phyloP scores from a whole-genome alignment of 2,888 invertebrate genomes.

The Autographa pulchrina region DNA sequence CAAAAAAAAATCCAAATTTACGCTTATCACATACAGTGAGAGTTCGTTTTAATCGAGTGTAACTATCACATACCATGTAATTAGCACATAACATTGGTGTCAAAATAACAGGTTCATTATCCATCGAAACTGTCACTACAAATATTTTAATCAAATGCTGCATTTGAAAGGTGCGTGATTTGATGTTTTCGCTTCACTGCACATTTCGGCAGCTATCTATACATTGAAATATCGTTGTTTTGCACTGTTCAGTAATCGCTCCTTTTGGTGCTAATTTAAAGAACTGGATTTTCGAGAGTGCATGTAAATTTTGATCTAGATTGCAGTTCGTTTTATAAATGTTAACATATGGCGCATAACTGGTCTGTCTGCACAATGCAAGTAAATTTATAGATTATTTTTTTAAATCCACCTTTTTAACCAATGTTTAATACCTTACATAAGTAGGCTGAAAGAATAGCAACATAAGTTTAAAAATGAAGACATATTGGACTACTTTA shows the following conservation, averaged over 20 bases:
- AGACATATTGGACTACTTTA: too few species aligned
- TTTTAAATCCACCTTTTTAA: too few species aligned
- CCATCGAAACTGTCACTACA: constrained; percentile 43
- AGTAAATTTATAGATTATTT: too few species aligned
- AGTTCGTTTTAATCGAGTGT: neutral
- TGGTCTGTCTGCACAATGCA: too few species aligned
- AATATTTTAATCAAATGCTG: constrained; percentile 40
- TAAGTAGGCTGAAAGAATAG: neutral
- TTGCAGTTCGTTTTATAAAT: neutral
- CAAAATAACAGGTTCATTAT: constrained; percentile 28
- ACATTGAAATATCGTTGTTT: constrained; percentile 41
- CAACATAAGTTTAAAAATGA: too few species aligned
- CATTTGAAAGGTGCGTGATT: constrained; percentile 31
- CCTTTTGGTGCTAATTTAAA: neutral
- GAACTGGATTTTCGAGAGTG: constrained; percentile 10
- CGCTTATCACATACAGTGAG: neutral
- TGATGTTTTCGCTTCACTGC: constrained; percentile 21
- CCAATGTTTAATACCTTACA: too few species aligned
- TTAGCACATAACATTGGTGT: constrained; percentile 7
- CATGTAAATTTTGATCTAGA: constrained; percentile 11
- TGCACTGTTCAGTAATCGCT: constrained; percentile 14
- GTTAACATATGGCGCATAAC: neutral
- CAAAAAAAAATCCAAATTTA: too few species aligned
- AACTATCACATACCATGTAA: neutral
- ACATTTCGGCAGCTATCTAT: constrained; percentile 33